phyloP scores from a whole-genome alignment of 2,797 vertebrate genomes.

The Columba guinea region DNA sequence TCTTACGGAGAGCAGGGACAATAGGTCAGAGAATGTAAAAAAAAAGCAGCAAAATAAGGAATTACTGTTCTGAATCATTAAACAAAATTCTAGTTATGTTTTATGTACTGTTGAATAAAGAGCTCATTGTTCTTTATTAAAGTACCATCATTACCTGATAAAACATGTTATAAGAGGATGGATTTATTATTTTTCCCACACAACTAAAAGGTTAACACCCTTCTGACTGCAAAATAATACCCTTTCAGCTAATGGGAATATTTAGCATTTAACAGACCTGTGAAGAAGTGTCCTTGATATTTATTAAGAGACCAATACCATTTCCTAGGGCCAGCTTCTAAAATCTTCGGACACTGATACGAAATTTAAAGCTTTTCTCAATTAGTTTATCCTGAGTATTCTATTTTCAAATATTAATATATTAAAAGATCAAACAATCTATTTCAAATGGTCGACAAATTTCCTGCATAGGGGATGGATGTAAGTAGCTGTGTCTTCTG shows the following conservation, averaged over 20 bases:
- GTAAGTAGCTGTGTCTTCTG: not conserved
- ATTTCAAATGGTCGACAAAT: not conserved
- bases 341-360: not conserved
- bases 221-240: constrained; percentile 45
- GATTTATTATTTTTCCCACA: constrained; percentile 65
- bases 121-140: constrained; percentile 66
- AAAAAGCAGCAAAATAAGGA: constrained; percentile 4
- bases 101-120: constrained; percentile 72
- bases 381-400: not conserved
- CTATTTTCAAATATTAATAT: not conserved
- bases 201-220: constrained; percentile 44
- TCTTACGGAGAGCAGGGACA: not conserved
- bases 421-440: not conserved
- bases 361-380: not conserved
- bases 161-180: constrained; percentile 40
- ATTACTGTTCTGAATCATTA: constrained; percentile 67
- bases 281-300: constrained; percentile 41
- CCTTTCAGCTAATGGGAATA: constrained; percentile 35
- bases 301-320: constrained; percentile 26
- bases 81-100: constrained; percentile 76
- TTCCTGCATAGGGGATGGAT: not conserved
- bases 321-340: not conserved
- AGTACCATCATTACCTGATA: constrained; percentile 47
- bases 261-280: constrained; percentile 33
- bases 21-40: constrained; percentile 10